Conservation (phyloP, 2,113 vertebrate genomes). For the Lagopus muta region DNA sequence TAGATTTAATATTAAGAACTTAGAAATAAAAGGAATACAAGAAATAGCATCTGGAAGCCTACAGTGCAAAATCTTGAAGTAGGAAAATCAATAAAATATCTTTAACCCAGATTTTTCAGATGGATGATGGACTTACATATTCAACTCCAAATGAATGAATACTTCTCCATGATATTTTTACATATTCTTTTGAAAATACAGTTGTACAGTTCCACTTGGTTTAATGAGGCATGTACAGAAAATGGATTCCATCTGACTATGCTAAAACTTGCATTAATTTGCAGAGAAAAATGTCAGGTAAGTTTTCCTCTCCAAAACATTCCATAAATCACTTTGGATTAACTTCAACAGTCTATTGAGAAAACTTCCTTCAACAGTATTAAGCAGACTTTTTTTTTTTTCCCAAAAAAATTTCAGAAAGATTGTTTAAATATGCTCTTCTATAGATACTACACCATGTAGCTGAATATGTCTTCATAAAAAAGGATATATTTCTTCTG, state of each 20-base stretch:
- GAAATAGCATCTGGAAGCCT: background rate
- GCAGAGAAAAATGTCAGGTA: conserved; percentile 26
- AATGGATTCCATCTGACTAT: background rate
- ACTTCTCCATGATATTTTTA: background rate
- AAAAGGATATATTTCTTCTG: background rate
- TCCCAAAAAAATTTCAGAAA: background rate
- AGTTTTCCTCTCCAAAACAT: background rate
- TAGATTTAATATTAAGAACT: background rate
- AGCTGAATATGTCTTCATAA: background rate
- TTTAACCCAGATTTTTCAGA: background rate
- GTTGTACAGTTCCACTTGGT: background rate
- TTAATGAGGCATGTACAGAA: conserved; percentile 22
- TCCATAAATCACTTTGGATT: background rate
- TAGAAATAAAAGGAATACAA: background rate
- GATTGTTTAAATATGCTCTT: background rate
- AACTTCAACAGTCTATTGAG: background rate
- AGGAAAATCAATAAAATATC: background rate
- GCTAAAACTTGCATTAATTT: conserved; percentile 21
- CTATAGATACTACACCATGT: background rate
- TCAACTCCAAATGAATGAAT: background rate
- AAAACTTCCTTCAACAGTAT: background rate
- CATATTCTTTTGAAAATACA: background rate
- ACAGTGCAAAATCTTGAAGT: background rate
- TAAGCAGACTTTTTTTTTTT: background rate
- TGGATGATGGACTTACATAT: background rate